A percentile compares a stretch with the other conserved stretches of the same genome.
phyloP scores from a whole-genome alignment of 2,113 vertebrate species.

The Platanista minor region DNA sequence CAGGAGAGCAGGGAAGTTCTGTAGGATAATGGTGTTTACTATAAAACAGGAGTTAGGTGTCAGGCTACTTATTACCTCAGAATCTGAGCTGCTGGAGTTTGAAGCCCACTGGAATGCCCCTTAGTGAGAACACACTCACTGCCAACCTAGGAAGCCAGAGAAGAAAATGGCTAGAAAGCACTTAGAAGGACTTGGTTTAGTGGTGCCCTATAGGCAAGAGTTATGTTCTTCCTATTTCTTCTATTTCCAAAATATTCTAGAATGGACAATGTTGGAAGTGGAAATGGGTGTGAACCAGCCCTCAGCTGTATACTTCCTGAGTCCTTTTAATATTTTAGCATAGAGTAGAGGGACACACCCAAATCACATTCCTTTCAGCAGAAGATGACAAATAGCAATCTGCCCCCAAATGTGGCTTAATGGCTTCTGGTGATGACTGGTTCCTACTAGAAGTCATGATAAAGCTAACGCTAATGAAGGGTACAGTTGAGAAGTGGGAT shows the following conservation, averaged over 20 bases:
- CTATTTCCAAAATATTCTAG: slow-evolving; percentile 23
- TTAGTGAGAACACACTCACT: not conserved
- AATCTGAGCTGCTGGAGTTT: not conserved
- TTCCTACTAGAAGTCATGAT: not conserved
- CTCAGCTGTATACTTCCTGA: not conserved
- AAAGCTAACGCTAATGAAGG: not conserved
- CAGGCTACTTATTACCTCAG: not conserved
- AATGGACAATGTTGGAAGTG: not conserved
- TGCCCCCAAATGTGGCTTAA: not conserved
- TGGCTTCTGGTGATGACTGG: slow-evolving; percentile 4
- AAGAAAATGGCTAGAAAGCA: not conserved
- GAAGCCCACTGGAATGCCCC: not conserved
- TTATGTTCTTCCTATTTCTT: not conserved
- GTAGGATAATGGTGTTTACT: not conserved
- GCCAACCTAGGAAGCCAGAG: not conserved
- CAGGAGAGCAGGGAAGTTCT: not conserved
- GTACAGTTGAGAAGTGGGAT: not conserved
- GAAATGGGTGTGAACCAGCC: not conserved
- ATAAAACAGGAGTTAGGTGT: not conserved
- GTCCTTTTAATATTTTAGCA: not conserved
- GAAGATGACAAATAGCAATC: not conserved
- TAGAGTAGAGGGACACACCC: not conserved
- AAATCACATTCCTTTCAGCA: not conserved
- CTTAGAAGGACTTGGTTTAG: not conserved
- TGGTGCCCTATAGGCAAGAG: not conserved